A percentile compares a stretch with the other conserved stretches of the same genome.
Evolutionary conservation across 2,888 invertebrate species (phyloP).

Genomic region (Palloptera scutellata): DNA sequence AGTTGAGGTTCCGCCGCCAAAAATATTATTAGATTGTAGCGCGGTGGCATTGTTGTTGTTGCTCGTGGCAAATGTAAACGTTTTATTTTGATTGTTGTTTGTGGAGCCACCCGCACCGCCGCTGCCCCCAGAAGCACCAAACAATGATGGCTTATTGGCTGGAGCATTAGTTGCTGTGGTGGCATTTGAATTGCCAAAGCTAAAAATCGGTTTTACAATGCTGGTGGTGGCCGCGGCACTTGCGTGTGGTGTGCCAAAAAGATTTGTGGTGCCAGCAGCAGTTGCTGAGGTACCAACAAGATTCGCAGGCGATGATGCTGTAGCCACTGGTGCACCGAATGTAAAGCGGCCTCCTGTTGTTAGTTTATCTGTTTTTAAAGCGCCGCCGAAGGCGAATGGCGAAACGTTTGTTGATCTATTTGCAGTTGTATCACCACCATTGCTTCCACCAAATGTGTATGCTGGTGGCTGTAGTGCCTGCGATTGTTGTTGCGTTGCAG

Average conservation of each 20-base stretch:
- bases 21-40: slow-evolving; percentile 41
- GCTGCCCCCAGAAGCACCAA: slow-evolving; percentile 18
- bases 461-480: neutral
- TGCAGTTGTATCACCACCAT: slow-evolving; percentile 13
- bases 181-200: slow-evolving; percentile 36
- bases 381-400: slow-evolving; percentile 14
- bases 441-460: slow-evolving; percentile 26
- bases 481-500: neutral
- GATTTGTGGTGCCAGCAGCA: slow-evolving; percentile 30
- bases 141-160: slow-evolving; percentile 24
- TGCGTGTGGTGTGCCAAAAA: neutral
- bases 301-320: neutral
- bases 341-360: slow-evolving; percentile 10
- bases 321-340: slow-evolving; percentile 3
- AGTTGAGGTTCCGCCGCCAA: slow-evolving; percentile 42
- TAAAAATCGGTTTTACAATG: slow-evolving; percentile 41
- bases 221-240: slow-evolving; percentile 30
- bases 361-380: neutral
- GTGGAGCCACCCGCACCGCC: slow-evolving; percentile 1
- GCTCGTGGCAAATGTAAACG: slow-evolving; percentile 44
- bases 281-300: neutral
- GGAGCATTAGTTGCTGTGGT: slow-evolving; percentile 5
- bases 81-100: slow-evolving; percentile 37
- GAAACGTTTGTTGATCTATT: neutral
- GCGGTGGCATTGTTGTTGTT: slow-evolving; percentile 22